phyloP scores from a whole-genome alignment of 1,140 invertebrate species.

The Listronotus oregonensis region DNA sequence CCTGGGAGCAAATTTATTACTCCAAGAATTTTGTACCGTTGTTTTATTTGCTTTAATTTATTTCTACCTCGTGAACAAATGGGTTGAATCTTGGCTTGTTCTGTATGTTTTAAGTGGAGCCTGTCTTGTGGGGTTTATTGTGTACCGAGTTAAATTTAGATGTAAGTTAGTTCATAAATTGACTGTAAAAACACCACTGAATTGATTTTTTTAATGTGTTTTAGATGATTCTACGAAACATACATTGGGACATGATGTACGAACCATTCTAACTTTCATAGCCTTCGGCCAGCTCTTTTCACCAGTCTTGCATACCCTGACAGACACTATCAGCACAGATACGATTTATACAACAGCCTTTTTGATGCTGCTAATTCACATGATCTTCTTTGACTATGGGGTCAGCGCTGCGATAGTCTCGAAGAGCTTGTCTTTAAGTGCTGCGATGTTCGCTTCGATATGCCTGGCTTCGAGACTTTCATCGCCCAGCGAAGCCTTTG shows the following conservation, averaged over 20 bases:
- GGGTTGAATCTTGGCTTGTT: slow-evolving; percentile 65
- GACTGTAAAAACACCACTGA: neutral
- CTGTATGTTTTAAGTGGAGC: slow-evolving; percentile 62
- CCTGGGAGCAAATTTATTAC: slow-evolving; percentile 72
- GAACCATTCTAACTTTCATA: slow-evolving; percentile 77
- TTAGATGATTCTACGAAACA: slow-evolving; percentile 16
- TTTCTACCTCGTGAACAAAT: slow-evolving; percentile 72
- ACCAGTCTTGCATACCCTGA: slow-evolving; percentile 91
- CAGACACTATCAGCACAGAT: slow-evolving; percentile 94
- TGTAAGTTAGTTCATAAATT: neutral
- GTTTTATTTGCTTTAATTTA: slow-evolving; percentile 77
- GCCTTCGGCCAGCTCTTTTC: slow-evolving; percentile 85
- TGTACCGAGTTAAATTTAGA: slow-evolving; percentile 57
- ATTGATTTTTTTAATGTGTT: neutral
- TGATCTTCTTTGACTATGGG: slow-evolving; percentile 92
- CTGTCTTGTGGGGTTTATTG: slow-evolving; percentile 62
- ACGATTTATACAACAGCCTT: slow-evolving; percentile 92
- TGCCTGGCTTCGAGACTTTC: slow-evolving; percentile 90
- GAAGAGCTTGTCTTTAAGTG: slow-evolving; percentile 85
- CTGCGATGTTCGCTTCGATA: slow-evolving; percentile 90
- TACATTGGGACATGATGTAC: slow-evolving; percentile 47
- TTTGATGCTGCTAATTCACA: slow-evolving; percentile 84
- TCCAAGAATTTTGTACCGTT: slow-evolving; percentile 76
- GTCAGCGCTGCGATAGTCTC: slow-evolving; percentile 78
- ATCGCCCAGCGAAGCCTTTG: slow-evolving; percentile 84